These are phyloP conservation scores for Aelia acuminata DNA, from an alignment of 2,888 invertebrate species.

Conservation along the genomic window DNA sequence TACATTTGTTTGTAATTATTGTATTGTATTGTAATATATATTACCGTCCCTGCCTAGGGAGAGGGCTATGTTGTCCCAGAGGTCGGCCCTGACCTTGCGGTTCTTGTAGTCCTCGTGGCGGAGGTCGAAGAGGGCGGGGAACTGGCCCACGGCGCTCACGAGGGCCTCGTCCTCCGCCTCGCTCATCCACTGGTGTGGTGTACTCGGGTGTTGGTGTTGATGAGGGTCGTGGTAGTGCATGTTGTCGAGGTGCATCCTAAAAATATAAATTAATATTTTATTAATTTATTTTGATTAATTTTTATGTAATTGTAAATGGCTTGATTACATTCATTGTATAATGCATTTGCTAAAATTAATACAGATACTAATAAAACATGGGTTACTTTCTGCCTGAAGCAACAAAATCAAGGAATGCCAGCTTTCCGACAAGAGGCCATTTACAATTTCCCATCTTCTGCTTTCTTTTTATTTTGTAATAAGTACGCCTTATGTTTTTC, in stretches of 20 bases:
- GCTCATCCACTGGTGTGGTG: neutral
- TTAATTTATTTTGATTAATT: neutral
- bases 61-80: slow-evolving; percentile 3
- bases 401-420: slow-evolving; percentile 23
- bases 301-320: neutral
- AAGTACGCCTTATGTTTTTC: slow-evolving; percentile 12
- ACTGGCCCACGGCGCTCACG: neutral
- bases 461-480: slow-evolving; percentile 31
- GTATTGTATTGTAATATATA: neutral
- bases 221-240: neutral
- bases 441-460: slow-evolving; percentile 37
- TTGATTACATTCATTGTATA: neutral
- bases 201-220: neutral
- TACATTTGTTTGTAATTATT: neutral
- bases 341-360: too few relatives aligned
- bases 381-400: neutral
- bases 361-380: neutral
- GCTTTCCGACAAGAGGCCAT: slow-evolving; percentile 17
- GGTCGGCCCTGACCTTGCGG: slow-evolving; percentile 20
- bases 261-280: neutral
- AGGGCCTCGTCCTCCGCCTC: neutral
- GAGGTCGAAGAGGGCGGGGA: slow-evolving; percentile 20
- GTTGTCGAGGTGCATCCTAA: neutral
- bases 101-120: slow-evolving; percentile 42
- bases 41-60: neutral